Percentiles rank a stretch among this genome's conserved stretches.
Evolutionary conservation across 2,113 vertebrate genomes (phyloP).

Genomic region (Tympanuchus pallidicinctus): DNA sequence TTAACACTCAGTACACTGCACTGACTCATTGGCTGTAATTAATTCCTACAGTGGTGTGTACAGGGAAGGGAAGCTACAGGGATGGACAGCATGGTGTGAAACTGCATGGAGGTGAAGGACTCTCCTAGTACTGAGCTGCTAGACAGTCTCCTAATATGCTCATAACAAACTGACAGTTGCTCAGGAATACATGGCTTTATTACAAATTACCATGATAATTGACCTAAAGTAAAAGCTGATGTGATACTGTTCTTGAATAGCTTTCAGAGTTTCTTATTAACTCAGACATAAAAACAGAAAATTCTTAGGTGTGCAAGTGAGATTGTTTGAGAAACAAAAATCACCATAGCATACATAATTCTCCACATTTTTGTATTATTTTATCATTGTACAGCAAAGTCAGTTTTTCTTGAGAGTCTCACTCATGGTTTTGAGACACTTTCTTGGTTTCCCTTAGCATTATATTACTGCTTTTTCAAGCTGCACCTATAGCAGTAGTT

Average conservation of each 20-base stretch:
- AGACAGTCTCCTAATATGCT: not conserved
- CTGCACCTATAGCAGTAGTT: not conserved
- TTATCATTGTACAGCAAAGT: not conserved
- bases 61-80: not conserved
- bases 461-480: not conserved
- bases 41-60: not conserved
- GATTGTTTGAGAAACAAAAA: not conserved
- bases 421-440: not conserved
- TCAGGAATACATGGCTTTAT: not conserved
- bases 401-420: not conserved
- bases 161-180: not conserved
- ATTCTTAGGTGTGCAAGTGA: not conserved
- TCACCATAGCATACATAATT: not conserved
- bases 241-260: not conserved
- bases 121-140: not conserved
- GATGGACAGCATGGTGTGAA: not conserved
- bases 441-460: not conserved
- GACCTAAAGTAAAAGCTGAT: not conserved
- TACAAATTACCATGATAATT: not conserved
- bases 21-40: not conserved
- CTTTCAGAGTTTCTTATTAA: not conserved
- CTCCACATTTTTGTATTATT: not conserved
- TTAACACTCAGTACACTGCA: not conserved
- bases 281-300: not conserved
- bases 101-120: not conserved